Evolutionary conservation across 2,888 invertebrate genomes (phyloP).

Genomic region (Clepsis dumicolana): DNA sequence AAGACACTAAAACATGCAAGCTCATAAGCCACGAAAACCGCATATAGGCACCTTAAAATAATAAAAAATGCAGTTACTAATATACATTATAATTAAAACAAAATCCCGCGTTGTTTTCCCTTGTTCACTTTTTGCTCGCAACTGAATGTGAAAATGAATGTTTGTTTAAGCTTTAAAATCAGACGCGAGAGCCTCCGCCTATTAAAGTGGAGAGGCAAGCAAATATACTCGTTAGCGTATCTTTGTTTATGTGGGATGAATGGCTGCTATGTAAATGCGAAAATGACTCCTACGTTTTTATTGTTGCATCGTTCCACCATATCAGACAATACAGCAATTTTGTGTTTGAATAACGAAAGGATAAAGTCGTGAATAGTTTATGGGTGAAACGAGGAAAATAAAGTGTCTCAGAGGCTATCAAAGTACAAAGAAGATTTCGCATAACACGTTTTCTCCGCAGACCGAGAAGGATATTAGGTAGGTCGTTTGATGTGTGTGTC

Average conservation of each 20-base stretch:
- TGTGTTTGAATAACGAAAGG: constrained; percentile 42
- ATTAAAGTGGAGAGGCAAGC: constrained; percentile 53
- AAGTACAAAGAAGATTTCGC: constrained; percentile 53
- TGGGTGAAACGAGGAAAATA: constrained; percentile 49
- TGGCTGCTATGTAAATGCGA: constrained; percentile 31
- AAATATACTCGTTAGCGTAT: constrained; percentile 54
- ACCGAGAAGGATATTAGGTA: constrained; percentile 52
- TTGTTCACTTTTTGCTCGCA: constrained; percentile 45
- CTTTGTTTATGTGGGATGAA: constrained; percentile 49
- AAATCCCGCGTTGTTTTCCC: constrained; percentile 30
- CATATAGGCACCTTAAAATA: constrained; percentile 4
- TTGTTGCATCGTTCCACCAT: background rate
- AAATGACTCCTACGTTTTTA: constrained; percentile 23
- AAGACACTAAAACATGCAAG: background rate
- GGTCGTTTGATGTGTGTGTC: constrained; percentile 51
- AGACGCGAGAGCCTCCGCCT: constrained; percentile 48
- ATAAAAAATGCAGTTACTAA: constrained; percentile 18
- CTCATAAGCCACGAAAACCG: background rate
- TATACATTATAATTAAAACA: constrained; percentile 23
- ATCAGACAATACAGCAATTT: background rate
- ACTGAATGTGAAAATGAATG: constrained; percentile 50
- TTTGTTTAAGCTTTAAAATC: constrained; percentile 54
- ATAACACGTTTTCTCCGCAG: constrained; percentile 52
- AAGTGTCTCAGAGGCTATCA: constrained; percentile 44
- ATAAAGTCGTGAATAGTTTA: constrained; percentile 50